A percentile compares a stretch with the other conserved stretches of the same genome.
Evolutionary conservation across 2,113 vertebrate species (phyloP).

Genomic region (Gymnarchus niloticus): DNA sequence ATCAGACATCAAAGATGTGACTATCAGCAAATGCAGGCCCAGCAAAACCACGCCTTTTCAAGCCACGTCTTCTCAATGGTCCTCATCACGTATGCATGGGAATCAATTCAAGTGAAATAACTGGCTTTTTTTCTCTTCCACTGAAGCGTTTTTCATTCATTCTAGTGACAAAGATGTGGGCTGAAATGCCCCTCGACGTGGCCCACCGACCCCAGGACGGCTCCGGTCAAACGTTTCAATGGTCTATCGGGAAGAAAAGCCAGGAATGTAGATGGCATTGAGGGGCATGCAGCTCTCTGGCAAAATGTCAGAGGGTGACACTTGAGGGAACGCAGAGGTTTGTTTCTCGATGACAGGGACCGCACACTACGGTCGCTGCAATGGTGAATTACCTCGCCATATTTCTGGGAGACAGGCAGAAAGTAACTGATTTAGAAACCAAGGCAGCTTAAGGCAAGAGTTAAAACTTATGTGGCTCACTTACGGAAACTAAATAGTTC

Average conservation of each 20-base stretch:
- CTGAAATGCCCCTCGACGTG: neutral
- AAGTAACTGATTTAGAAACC: neutral
- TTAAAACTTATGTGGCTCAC: neutral
- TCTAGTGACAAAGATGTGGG: neutral
- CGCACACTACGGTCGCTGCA: neutral
- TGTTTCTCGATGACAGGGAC: neutral
- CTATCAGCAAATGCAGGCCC: neutral
- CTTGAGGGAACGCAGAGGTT: constrained; percentile 3
- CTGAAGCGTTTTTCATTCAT: neutral
- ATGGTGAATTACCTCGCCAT: neutral
- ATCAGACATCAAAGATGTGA: neutral
- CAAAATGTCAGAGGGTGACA: constrained; percentile 5
- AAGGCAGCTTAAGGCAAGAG: neutral
- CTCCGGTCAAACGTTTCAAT: neutral
- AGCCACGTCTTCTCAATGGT: neutral
- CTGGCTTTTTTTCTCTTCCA: neutral
- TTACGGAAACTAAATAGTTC: neutral
- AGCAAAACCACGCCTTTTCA: neutral
- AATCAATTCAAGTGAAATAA: neutral
- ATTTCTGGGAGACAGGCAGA: neutral
- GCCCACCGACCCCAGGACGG: neutral
- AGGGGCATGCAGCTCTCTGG: neutral
- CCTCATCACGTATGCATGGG: neutral
- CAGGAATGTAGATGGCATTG: constrained; percentile 6
- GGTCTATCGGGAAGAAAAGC: neutral